Conservation (phyloP, 2,113 vertebrate species). For the Gobiocypris rarus region DNA sequence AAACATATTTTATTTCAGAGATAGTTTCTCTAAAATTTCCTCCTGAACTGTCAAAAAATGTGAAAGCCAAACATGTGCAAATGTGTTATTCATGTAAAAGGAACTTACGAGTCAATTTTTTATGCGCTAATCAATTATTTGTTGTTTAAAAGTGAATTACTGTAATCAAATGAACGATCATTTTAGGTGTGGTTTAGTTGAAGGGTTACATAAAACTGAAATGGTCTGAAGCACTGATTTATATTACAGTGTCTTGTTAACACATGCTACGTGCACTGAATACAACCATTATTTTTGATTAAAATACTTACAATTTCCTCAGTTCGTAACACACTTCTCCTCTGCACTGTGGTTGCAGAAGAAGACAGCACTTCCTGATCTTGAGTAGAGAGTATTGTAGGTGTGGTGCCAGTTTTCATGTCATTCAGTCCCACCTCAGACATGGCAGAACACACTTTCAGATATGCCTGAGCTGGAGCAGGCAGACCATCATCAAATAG, state of each 20-base stretch:
- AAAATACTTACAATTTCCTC: constrained; percentile 73
- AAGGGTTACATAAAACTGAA: neutral
- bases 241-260: neutral
- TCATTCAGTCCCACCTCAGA: constrained; percentile 71
- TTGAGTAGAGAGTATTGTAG: constrained; percentile 52
- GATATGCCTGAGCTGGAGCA: constrained; percentile 77
- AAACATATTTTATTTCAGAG: neutral
- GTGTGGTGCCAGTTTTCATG: constrained; percentile 56
- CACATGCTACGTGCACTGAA: neutral
- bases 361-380: constrained; percentile 57
- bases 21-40: no score
- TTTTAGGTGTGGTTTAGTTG: neutral
- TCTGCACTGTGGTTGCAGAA: constrained; percentile 74
- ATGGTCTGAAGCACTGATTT: neutral
- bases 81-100: no score
- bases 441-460: constrained; percentile 75
- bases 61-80: no score
- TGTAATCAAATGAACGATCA: neutral
- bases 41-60: no score
- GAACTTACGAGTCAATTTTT: neutral
- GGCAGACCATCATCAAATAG: constrained; percentile 78
- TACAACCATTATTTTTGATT: neutral
- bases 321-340: constrained; percentile 74
- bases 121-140: neutral
- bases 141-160: neutral